Evolutionary conservation across 2,797 vertebrate species (phyloP), one percentile per base, ranked within the genome.

Genomic region (Hoplostethus atlanticus): DNA sequence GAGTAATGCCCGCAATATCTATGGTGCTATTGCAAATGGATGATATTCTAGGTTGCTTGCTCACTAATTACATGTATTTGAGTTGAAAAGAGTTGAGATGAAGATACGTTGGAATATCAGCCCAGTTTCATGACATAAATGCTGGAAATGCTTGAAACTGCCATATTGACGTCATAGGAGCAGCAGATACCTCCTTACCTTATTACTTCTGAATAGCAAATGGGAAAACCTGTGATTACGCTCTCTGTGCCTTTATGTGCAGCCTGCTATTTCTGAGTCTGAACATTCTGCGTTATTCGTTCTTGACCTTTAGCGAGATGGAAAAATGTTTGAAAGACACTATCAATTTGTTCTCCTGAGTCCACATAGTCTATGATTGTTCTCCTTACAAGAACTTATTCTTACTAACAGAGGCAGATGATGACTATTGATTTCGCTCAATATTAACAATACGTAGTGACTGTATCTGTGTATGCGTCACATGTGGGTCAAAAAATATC

Each of bases 281-380:
- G 58, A 30, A 53, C 2, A 0, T 15, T 69, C 52, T 52, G 28
- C 7, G 0, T 63, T 54, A n/a, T 56, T 36, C 31, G 10, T 46
- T 54, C 25, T 25, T 56, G 48, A 73, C 44, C 50, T 68, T 85
- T 55, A 21, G 46, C 53, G 46, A 70, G 57, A 72, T 10, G 12
- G 53, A 64, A 76, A 51, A 51, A 11, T 38, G 13, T 73, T 38
- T 21, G 55, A 5, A 42, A 51, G 63, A 68, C 42, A 56, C 28
- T 31, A 13, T 34, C 42, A 34, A 15, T 15, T 34, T 55, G 30
- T 55, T 34, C 53, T 55, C 12, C 15, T 15, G 3, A 46, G 44
- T 59, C 53, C 21, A 4, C 10, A 57, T 36, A 17, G 2, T 46
- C 15, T n/a, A 31, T 38, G 36, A 28, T 68, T 71, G 21, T 30